phyloP scores from a whole-genome alignment of 2,888 invertebrate species.

The Nymphalis c-album region DNA sequence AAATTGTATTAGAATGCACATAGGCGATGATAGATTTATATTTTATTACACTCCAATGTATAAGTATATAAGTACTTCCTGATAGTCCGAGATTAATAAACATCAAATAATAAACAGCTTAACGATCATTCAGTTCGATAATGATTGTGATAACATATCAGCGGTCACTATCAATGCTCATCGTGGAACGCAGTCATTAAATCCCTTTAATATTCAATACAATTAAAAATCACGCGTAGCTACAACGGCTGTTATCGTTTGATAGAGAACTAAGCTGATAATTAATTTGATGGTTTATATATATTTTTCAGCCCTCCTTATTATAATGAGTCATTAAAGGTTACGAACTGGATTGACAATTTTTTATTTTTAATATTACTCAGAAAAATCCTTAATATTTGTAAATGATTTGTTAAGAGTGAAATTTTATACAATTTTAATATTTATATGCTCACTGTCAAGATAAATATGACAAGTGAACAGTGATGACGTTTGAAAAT shows the following conservation, averaged over 20 bases:
- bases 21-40: neutral
- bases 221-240: conserved; percentile 20
- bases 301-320: conserved; percentile 3
- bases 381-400: neutral
- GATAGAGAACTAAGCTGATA: neutral
- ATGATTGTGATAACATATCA: conserved; percentile 23
- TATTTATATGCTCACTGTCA: too few relatives aligned
- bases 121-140: conserved; percentile 16
- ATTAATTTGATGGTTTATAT: neutral
- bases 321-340: conserved; percentile 8
- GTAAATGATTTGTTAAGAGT: neutral
- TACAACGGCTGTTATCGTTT: conserved; percentile 13
- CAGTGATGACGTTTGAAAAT: too few relatives aligned
- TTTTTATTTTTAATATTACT: neutral
- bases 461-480: too few relatives aligned
- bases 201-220: conserved; percentile 5
- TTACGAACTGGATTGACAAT: conserved; percentile 10
- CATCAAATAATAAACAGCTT: neutral
- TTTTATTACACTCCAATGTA: neutral
- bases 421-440: neutral
- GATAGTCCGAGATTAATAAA: conserved; percentile 1
- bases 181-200: conserved; percentile 6
- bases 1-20: neutral
- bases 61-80: conserved; percentile 6
- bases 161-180: conserved; percentile 13